A percentile compares a stretch with the other conserved stretches of the same genome.
Evolutionary conservation across 2,797 vertebrate genomes (phyloP).

Genomic region (Alcedo quadribrachys): DNA sequence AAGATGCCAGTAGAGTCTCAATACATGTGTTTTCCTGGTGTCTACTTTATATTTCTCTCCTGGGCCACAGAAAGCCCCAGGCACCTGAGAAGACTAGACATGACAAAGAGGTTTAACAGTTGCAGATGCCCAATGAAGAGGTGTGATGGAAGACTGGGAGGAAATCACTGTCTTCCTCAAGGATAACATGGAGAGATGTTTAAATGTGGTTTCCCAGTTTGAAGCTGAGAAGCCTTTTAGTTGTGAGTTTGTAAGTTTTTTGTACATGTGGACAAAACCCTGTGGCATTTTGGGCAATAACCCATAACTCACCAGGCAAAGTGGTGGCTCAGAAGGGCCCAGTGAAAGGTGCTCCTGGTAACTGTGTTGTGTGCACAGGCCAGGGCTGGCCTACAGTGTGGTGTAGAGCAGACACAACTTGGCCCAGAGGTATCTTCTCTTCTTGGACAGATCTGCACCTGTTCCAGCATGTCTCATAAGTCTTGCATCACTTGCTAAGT

Average conservation of each 20-base stretch:
- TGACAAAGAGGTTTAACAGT: background rate
- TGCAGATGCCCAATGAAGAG: background rate
- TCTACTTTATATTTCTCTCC: background rate
- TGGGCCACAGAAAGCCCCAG: background rate
- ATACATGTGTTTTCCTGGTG: background rate
- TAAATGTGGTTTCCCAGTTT: background rate
- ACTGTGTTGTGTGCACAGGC: background rate
- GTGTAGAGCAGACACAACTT: background rate
- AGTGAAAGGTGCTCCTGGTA: background rate
- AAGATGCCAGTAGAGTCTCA: background rate
- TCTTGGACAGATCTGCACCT: background rate
- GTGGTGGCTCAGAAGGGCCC: background rate
- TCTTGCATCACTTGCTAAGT: background rate
- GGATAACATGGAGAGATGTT: accelerated
- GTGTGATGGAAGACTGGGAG: background rate
- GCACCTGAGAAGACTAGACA: background rate
- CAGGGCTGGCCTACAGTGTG: background rate
- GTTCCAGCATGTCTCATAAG: background rate
- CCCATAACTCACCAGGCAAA: background rate
- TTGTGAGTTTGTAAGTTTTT: background rate
- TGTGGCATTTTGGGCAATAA: background rate
- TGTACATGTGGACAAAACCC: background rate
- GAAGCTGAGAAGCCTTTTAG: background rate
- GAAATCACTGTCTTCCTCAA: accelerated
- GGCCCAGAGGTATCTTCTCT: background rate